Evolutionary conservation across 2,797 vertebrate genomes (phyloP), one percentile per base, ranked within the genome.

Genomic region (Protosalanx chinensis): DNA sequence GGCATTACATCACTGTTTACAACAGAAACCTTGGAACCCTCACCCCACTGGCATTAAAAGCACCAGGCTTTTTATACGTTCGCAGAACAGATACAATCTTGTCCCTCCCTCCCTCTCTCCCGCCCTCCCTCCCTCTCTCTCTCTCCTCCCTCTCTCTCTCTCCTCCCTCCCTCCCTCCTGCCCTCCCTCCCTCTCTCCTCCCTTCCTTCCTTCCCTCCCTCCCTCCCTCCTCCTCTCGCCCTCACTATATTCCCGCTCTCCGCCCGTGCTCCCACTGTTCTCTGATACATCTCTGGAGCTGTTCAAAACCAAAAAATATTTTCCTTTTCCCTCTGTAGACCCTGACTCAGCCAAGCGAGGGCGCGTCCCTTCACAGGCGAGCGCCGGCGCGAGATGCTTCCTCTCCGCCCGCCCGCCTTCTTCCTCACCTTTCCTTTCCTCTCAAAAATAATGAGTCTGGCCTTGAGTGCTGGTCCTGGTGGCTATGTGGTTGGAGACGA

Each of bases 381-480:
- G 74, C 74, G 68, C 75, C 67, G 77, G 67, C 74, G 64, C 64
- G 71, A 70, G 72, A 77, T 78, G 72, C 85, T 80, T 71, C 72
- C 78, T 23, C 23, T 56, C 76, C 78, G 74, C 73, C 76, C 78
- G 74, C 73, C 79, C 80, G 76, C 80, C 84, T 27, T 27, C 82
- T 79, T 15, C 71, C 74, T 71, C 29, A 78, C 86, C 65, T 18
- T 82, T 12, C 20, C 23, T 66, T 49, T 49, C 15, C 35, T 66
- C 41, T 66, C n/a, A 0, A 78, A 78, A 84, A 88, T 86, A 84
- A 87, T 74, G 78, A 78, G 67, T 72, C 72, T 62, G 74, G 73
- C 75, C 81, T 87, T 86, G 83, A 83, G 78, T 72, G 81, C 15
- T 4, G 53, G 81, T 82, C 85, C 77, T 33, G 72, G 84, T 82